A percentile compares a stretch with the other conserved stretches of the same genome.
Conservation (phyloP, 92 coral and sea anemone genomes). For the Zoanthus sociatus region DNA sequence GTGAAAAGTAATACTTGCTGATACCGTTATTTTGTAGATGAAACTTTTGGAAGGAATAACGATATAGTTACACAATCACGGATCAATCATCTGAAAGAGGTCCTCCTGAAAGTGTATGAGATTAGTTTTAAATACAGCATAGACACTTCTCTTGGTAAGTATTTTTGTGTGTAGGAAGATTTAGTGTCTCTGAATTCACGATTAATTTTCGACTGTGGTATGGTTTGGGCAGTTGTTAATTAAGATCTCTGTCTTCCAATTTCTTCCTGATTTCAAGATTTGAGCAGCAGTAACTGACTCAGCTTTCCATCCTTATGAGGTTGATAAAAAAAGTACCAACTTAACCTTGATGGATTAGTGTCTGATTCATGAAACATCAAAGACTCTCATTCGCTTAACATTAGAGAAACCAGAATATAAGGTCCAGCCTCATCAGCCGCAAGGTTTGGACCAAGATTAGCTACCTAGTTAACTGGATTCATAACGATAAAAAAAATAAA, state of each 20-base stretch:
- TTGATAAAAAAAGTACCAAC: too few species aligned
- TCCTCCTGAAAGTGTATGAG: slow-evolving; percentile 27
- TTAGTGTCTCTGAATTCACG: not conserved
- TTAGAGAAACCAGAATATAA: too few species aligned
- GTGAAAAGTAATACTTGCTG: not conserved
- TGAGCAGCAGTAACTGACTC: too few species aligned
- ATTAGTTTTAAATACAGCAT: slow-evolving; percentile 37
- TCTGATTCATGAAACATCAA: too few species aligned
- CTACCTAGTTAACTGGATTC: too few species aligned
- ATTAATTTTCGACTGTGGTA: not conserved
- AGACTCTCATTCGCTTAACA: too few species aligned
- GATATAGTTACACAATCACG: slow-evolving; percentile 5
- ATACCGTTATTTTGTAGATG: not conserved
- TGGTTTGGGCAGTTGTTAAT: not conserved
- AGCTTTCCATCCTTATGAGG: too few species aligned
- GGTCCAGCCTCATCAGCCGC: too few species aligned
- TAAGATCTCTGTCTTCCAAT: not conserved
- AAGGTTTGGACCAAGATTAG: too few species aligned
- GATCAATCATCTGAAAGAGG: slow-evolving; percentile 19
- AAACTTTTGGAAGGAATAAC: not conserved
- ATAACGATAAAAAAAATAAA: too few species aligned
- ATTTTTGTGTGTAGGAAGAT: not conserved
- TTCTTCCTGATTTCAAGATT: too few species aligned
- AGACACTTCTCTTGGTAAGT: slow-evolving; percentile 46
- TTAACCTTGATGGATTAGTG: too few species aligned